Conservation (phyloP, 2,888 invertebrate species). For the Cryptocheilus praepositus region DNA sequence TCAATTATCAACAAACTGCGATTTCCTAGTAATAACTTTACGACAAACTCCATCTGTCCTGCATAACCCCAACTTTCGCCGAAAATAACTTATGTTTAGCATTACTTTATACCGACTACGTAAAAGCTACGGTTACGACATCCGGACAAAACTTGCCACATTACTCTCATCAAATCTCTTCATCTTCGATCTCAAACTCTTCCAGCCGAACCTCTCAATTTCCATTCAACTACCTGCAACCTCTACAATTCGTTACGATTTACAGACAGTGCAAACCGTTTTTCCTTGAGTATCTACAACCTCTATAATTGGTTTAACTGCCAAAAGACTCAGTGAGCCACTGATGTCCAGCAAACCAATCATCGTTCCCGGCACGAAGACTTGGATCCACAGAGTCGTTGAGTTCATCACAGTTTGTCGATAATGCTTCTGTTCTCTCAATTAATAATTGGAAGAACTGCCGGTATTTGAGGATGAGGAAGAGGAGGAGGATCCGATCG, state of each 20-base stretch:
- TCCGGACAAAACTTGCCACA: neutral
- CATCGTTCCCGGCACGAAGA: no score
- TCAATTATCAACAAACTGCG: no score
- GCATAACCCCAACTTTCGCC: no score
- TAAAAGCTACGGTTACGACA: no score
- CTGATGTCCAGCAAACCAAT: no score
- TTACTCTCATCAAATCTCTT: no score
- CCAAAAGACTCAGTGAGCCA: no score
- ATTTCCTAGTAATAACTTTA: no score
- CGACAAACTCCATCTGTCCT: no score
- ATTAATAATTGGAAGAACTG: constrained; percentile 63
- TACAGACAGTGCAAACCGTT: no score
- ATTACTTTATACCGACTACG: constrained; percentile 14
- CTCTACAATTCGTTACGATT: no score
- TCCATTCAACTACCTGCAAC: neutral
- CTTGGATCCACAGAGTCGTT: neutral
- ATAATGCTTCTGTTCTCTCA: constrained; percentile 5
- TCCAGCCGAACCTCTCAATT: neutral
- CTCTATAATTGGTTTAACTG: neutral
- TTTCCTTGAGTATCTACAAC: neutral
- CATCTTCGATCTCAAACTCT: no score
- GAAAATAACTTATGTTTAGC: constrained; percentile 10
- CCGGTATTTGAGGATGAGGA: constrained; percentile 76
- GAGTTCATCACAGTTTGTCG: neutral
- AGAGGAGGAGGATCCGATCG: constrained; percentile 81